Percentiles rank a stretch among this genome's conserved stretches.
These are phyloP conservation scores for Chlamydotis undulata DNA, from an alignment of 2,113 vertebrate genomes.

Conservation along the genomic window DNA sequence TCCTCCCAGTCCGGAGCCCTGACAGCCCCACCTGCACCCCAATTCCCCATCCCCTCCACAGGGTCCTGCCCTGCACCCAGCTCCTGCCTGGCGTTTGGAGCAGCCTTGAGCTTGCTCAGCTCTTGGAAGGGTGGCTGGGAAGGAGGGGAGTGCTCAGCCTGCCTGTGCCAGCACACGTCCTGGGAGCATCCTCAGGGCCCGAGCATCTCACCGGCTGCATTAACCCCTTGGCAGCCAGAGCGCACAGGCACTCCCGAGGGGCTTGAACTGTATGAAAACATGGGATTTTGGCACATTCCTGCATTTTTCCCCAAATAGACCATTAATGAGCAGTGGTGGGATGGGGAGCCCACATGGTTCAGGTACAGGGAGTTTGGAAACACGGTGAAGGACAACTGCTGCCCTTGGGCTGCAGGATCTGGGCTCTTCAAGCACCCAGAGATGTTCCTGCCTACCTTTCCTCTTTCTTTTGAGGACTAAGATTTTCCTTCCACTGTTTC, in stretches of 20 bases:
- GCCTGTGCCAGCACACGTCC: background rate
- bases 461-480: background rate
- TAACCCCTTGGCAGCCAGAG: background rate
- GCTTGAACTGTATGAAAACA: background rate
- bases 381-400: background rate
- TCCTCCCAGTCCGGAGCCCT: background rate
- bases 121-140: background rate
- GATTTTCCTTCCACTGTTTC: background rate
- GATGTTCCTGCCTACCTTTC: background rate
- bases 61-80: background rate
- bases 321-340: background rate
- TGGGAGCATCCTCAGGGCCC: background rate
- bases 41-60: background rate
- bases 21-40: rapidly evolving
- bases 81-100: background rate
- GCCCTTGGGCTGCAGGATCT: background rate
- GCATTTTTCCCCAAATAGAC: background rate
- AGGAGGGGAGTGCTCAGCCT: background rate
- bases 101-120: background rate
- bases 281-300: background rate
- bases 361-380: background rate
- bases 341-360: background rate
- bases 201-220: background rate
- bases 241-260: rapidly evolving
- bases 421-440: background rate